phyloP scores from a whole-genome alignment of 2,888 invertebrate species.

The Drosophila cognata region DNA sequence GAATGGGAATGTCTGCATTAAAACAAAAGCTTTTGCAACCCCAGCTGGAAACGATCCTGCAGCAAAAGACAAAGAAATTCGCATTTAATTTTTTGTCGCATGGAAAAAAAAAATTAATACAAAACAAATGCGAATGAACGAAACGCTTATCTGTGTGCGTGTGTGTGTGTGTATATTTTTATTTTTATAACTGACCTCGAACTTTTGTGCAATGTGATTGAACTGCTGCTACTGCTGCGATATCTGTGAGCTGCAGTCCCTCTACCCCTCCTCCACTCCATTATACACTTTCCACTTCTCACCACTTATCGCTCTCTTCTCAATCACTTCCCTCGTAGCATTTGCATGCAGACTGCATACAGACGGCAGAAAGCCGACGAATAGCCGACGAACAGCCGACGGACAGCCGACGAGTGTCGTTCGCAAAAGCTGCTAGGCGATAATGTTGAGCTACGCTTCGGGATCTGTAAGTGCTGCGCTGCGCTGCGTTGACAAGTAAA shows the following conservation, averaged over 20 bases:
- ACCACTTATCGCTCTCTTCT: neutral
- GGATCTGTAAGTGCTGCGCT: constrained; percentile 58
- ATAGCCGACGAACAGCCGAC: neutral
- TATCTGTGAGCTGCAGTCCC: constrained; percentile 62
- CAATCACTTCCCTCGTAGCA: constrained; percentile 21
- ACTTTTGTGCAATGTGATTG: constrained; percentile 83
- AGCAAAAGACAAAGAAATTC: constrained; percentile 70
- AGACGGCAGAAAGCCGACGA: constrained; percentile 2
- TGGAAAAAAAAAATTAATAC: constrained; percentile 62
- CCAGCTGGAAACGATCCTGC: constrained; percentile 50
- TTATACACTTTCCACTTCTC: neutral
- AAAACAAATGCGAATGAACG: constrained; percentile 61
- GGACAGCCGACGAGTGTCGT: constrained; percentile 7
- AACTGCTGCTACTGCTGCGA: constrained; percentile 76
- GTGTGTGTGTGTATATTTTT: constrained; percentile 37
- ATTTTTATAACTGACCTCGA: constrained; percentile 83
- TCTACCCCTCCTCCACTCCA: neutral
- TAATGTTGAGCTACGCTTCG: constrained; percentile 56
- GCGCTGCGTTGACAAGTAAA: constrained; percentile 68
- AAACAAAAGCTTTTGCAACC: constrained; percentile 66
- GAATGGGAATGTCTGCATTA: constrained; percentile 13
- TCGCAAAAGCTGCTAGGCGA: constrained; percentile 41
- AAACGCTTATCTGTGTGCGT: constrained; percentile 5
- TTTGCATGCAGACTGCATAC: constrained; percentile 81
- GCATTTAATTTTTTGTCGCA: constrained; percentile 68